Evolutionary conservation across 2,888 invertebrate genomes (phyloP), one percentile per base, ranked within the genome.

Genomic region (Trachelus stipa): DNA sequence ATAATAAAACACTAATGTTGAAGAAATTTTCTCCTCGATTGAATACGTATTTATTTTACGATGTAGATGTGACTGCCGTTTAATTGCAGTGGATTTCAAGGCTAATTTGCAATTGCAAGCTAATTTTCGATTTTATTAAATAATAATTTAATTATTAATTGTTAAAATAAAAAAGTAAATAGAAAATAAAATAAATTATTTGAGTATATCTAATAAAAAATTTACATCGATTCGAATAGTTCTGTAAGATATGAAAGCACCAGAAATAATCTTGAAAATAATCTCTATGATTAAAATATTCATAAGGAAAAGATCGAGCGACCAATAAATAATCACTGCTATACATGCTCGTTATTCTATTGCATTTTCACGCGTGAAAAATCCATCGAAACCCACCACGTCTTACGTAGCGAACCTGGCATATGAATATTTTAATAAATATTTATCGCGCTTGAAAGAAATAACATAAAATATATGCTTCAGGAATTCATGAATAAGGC

Each of bases 361-460:
- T 78, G 76, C 77, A 80, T 81, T 81, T 77, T 30, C 78, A 81
- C 80, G 81, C 80, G 80, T 81, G 40, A 79, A 81, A 56, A 56
- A 81, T 80, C 30, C 81, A 68, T 80, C 73, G 79, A 69, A 77
- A 78, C 79, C 23, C 2, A 23, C 23, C 9, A 56, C 23, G 56
- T 56, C 23, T 23, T 9, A 23, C 23, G 56, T 56, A 56, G 23
- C 56, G 56, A 56, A 23, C 23, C 56, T 9, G 23, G 23, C 56
- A 23, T 56, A 6, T 56, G 56, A 23, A 56, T 23, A 56, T 56
- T 56, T 23, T 56, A 56, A 56, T 56, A 56, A 56, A 56, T 23
- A 56, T 56, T 56, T 56, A 23, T 56, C 23, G 9, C 15, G 23
- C 23, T 23, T 56, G 23, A 9, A 23, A 56, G 56, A 56, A 56